Base-by-base conservation (phyloP, 2,888 invertebrate species). In the Tetragonisca angustula region DNA sequence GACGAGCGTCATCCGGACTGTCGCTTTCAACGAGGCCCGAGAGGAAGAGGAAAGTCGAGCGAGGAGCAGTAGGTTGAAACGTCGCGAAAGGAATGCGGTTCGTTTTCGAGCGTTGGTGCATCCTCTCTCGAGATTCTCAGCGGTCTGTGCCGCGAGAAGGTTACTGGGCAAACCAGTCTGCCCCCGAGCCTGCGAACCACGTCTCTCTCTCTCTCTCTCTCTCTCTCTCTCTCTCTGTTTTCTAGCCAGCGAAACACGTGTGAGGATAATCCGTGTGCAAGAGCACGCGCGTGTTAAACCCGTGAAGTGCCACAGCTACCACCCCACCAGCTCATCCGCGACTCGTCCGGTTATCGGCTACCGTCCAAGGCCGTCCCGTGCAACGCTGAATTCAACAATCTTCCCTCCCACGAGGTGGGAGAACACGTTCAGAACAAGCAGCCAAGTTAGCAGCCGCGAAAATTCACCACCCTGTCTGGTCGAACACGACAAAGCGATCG, bases 81-180 rank as follows among this genome's bases (percentile, higher is more conserved):
- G 81, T 71, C 75, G 43, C 43, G 79, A 59, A 69, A 89, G 90
- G 91, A 91, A 91, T 90, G 90, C 86, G 85, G 43, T 86, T 88
- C 87, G 88, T 87, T 87, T 27, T 83, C 85, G 52, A 72, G 59
- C 80, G 27, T 70, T 50, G 87, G 87, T 86, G 84, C 86, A 87
- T 88, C 61, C 88, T 79, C 85, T 36, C 85, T 15, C 24, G 17
- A 6, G 90, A 86, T 89, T 81, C 88, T 90, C 85, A 86, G 70
- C 79, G 74, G 72, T 75, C 70, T 79, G 77, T 64, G n/a, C 54
- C 75, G 90, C 89, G 90, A 91, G n/a, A n/a, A n/a, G 92, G 92
- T 92, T 92, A 92, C 92, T 92, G 91, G 92, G 92, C 92, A 91
- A 92, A 91, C 92, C 91, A 92, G 92, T 92, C 92, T 92, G 87